phyloP scores from a whole-genome alignment of 2,797 vertebrate species.

The Sylvia borin region DNA sequence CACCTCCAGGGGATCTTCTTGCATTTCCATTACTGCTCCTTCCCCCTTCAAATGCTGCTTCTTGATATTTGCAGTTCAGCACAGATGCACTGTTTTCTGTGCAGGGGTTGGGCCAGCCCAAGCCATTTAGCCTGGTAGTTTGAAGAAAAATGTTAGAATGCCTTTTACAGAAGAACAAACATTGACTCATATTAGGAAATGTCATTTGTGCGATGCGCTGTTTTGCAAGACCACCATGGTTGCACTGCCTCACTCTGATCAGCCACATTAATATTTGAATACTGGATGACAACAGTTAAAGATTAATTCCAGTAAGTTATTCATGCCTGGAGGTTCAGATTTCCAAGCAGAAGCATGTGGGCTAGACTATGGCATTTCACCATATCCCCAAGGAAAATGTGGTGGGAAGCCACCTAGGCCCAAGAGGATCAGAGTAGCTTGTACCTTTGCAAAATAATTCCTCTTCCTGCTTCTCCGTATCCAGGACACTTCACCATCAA shows the following conservation, averaged over 20 bases:
- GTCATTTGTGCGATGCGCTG: background rate
- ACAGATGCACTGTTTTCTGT: background rate
- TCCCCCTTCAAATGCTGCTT: background rate
- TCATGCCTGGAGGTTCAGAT: background rate
- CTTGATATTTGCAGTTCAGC: background rate
- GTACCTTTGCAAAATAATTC: constrained; percentile 13
- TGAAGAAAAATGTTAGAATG: background rate
- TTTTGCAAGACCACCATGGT: constrained; percentile 34
- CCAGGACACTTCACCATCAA: background rate
- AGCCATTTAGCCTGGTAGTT: background rate
- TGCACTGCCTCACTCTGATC: background rate
- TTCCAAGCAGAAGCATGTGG: constrained; percentile 20
- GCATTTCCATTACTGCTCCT: background rate
- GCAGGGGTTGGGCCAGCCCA: background rate
- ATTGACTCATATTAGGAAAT: constrained; percentile 8
- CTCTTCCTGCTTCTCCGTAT: background rate
- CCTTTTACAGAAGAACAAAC: constrained; percentile 23
- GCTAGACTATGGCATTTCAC: background rate
- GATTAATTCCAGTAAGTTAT: constrained; percentile 53
- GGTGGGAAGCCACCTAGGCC: background rate
- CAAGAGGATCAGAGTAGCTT: background rate
- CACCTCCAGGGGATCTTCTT: background rate
- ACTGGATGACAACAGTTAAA: constrained; percentile 5
- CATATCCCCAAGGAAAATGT: background rate
- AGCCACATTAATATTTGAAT: constrained; percentile 30